Base-by-base conservation (phyloP, 2,888 invertebrate species). In the Eilema sororculum region DNA sequence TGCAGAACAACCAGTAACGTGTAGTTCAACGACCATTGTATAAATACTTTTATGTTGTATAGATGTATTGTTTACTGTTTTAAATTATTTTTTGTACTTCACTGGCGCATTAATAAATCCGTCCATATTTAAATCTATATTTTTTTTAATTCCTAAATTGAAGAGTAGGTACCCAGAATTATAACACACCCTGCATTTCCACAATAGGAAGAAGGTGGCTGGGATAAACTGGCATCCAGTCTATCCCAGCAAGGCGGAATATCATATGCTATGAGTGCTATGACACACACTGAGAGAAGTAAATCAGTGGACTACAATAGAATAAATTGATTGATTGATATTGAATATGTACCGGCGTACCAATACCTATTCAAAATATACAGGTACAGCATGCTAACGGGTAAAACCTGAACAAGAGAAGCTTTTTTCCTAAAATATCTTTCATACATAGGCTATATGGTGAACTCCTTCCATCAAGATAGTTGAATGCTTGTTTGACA, bases 71-170 rank as follows among this genome's bases (percentile, higher is more conserved):
- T 73, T 83, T 78, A 80, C 81, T 84, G 78, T 80, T 68, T 77
- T 86, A 86, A 80, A 79, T 83, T 76, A 79, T 81, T 82, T 86
- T 85, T 83, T 84, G 69, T 87, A 86, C 83, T 81, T 82, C 67
- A 86, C 77, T 68, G 84, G 77, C 85, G 83, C 75, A 86, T 85
- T 65, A 89, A 88, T 86, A 87, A 87, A 87, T 87, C 89, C 89
- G 89, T 90, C 89, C 89, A 84, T 68, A 62, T 60, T 57, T 60
- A 30, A 62, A 37, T n/a, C n/a, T 56, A 62, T 24, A n/a, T 66
- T 13, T 41, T 20, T 52, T 62, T 57, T 9, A 41, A 56, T 57
- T 41, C 12, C 33, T 63, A 0, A 52, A 8, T 52, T 0, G 8
- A 6, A 52, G 8, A 8, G n/a, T n/a, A n/a, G n/a, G n/a, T 52